phyloP scores from a whole-genome alignment of 2,113 vertebrate genomes.

The Telmatochromis sp. region DNA sequence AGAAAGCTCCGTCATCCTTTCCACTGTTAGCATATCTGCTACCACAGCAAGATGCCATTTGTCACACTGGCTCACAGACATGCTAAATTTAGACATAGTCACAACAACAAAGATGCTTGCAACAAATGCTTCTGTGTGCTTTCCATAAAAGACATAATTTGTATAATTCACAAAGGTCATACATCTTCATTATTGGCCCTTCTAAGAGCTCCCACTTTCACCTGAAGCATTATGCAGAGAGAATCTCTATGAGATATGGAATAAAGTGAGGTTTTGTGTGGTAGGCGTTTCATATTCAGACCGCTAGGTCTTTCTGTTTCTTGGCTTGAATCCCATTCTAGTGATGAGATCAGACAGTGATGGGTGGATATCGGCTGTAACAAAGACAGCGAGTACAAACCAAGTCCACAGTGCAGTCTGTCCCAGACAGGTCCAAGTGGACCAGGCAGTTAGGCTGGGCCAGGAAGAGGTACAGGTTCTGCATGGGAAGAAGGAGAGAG shows the following conservation, averaged over 20 bases:
- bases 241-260: neutral
- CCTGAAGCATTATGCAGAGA: neutral
- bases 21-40: neutral
- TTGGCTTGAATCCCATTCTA: constrained; percentile 14
- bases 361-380: neutral
- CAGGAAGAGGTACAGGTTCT: constrained; percentile 87
- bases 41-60: constrained; percentile 1
- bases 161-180: constrained; percentile 21
- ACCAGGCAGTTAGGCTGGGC: constrained; percentile 87
- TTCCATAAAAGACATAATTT: neutral
- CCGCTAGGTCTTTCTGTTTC: neutral
- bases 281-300: constrained; percentile 19
- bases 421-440: constrained; percentile 83
- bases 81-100: constrained; percentile 30
- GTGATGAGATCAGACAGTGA: constrained; percentile 17
- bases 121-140: neutral
- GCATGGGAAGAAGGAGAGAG: neutral
- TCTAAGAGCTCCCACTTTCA: neutral
- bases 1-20: neutral
- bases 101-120: neutral
- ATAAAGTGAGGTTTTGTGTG: neutral
- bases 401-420: constrained; percentile 82
- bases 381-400: constrained; percentile 64
- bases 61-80: neutral
- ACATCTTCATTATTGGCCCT: neutral